Evolutionary conservation across 2,888 invertebrate genomes (phyloP).

Genomic region (Microchrysa polita): DNA sequence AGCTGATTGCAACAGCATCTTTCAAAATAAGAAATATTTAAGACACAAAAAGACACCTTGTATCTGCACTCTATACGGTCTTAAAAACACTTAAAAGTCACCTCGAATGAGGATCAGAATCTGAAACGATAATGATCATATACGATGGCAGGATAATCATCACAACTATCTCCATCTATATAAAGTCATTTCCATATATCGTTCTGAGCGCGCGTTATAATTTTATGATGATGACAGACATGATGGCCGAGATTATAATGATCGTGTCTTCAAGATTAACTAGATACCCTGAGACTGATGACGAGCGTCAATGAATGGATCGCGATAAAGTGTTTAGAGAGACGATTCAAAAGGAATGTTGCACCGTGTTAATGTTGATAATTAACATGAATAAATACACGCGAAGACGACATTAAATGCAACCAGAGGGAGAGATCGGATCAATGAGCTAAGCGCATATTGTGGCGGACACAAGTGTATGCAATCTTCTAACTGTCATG

Average conservation of each 20-base stretch:
- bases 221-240: slow-evolving; percentile 11
- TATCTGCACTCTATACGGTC: background rate
- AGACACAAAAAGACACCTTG: background rate
- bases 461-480: too few relatives aligned
- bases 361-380: slow-evolving; percentile 36
- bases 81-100: background rate
- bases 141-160: background rate
- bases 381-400: slow-evolving; percentile 38
- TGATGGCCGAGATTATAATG: slow-evolving; percentile 18
- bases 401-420: slow-evolving; percentile 34
- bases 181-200: too few relatives aligned
- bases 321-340: background rate
- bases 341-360: slow-evolving; percentile 31
- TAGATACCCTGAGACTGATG: too few relatives aligned
- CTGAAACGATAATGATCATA: background rate
- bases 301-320: slow-evolving; percentile 2
- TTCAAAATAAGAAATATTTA: background rate
- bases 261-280: slow-evolving; percentile 34
- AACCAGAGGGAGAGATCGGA: slow-evolving; percentile 1
- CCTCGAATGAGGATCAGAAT: background rate
- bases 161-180: too few relatives aligned
- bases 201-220: background rate
- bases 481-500: slow-evolving; percentile 6
- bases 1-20: background rate
- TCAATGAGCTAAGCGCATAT: background rate